These are phyloP conservation scores for Himalopsyche japonica DNA, from an alignment of 2,888 invertebrate genomes.

Conservation along the genomic window DNA sequence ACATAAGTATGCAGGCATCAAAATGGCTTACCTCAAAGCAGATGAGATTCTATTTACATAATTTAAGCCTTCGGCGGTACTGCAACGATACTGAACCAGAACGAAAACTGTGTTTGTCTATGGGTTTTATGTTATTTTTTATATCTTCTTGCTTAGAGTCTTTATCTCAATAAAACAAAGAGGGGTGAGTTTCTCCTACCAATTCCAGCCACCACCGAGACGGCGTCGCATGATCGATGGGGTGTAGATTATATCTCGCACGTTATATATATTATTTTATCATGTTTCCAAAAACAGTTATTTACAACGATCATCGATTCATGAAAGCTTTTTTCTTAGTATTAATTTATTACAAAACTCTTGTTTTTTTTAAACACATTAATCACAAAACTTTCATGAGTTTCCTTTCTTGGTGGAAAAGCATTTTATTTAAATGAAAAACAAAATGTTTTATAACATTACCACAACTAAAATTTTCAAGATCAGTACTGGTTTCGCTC, in stretches of 20 bases:
- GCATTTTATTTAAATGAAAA: too few species aligned
- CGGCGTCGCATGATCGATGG: background rate
- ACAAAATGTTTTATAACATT: too few species aligned
- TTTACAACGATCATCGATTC: too few species aligned
- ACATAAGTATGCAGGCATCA: background rate
- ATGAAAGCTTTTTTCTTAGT: too few species aligned
- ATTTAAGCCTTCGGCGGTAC: conserved; percentile 18
- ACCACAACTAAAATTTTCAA: too few species aligned
- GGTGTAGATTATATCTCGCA: background rate
- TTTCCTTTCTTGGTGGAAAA: too few species aligned
- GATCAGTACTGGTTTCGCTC: too few species aligned
- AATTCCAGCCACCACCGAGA: background rate
- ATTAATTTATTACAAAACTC: too few species aligned
- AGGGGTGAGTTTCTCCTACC: conserved; percentile 24
- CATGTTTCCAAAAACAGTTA: too few species aligned
- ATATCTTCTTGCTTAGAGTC: conserved; percentile 24
- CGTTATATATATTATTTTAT: too few species aligned
- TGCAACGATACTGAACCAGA: background rate
- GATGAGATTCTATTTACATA: conserved; percentile 30
- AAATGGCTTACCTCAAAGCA: conserved; percentile 14
- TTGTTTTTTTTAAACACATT: too few species aligned
- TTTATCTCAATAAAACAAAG: conserved; percentile 37
- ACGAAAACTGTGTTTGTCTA: conserved; percentile 17
- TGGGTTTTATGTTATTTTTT: conserved; percentile 36
- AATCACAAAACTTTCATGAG: too few species aligned